Evolutionary conservation across 2,888 invertebrate genomes (phyloP).

Genomic region (Tortrix viridana): DNA sequence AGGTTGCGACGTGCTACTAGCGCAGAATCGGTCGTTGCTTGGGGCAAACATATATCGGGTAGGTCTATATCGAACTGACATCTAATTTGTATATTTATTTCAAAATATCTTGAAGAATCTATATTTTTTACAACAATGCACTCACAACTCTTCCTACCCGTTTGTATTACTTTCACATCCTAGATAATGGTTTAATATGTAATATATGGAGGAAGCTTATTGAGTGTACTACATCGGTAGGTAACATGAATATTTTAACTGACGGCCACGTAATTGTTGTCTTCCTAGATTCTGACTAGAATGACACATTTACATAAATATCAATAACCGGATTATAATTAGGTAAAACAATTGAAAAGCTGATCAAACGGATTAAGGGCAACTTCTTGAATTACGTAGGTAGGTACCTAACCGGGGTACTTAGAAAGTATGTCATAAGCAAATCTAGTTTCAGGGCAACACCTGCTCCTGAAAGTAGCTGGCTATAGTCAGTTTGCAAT

Average conservation of each 20-base stretch:
- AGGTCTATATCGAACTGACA: too few relatives aligned
- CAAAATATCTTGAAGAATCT: background rate
- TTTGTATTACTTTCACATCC: constrained; percentile 5
- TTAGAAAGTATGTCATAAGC: background rate
- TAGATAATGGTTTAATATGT: background rate
- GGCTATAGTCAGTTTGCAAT: constrained; percentile 25
- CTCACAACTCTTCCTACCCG: too few relatives aligned
- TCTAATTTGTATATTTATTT: too few relatives aligned
- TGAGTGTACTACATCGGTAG: background rate
- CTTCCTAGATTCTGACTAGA: background rate
- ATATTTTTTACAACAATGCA: background rate
- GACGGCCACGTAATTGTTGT: background rate
- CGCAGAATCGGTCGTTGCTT: too few relatives aligned
- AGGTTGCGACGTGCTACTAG: too few relatives aligned
- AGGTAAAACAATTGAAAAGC: too few relatives aligned
- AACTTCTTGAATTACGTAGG: too few relatives aligned
- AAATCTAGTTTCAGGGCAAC: constrained; percentile 24
- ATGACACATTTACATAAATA: too few relatives aligned
- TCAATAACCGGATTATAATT: too few relatives aligned
- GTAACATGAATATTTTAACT: background rate
- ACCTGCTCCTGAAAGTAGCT: constrained; percentile 33
- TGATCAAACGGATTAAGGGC: too few relatives aligned
- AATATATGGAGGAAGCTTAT: constrained; percentile 8
- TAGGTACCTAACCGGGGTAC: background rate
- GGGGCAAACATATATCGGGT: too few relatives aligned